A percentile compares a stretch with the other conserved stretches of the same genome.
Conservation (phyloP, 2,797 vertebrate genomes). For the Capromys pilorides region DNA sequence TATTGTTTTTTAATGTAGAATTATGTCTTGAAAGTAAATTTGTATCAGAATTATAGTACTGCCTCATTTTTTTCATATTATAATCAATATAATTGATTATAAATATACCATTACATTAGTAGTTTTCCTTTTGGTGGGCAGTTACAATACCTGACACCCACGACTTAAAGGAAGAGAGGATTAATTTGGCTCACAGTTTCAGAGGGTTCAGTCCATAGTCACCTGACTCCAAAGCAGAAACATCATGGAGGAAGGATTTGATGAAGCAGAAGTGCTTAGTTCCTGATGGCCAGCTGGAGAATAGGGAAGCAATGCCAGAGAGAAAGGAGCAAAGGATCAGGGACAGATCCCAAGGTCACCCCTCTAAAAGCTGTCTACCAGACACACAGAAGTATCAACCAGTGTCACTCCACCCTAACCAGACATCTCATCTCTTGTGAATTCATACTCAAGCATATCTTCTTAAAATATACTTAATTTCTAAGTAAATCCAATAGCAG, state of each 20-base stretch:
- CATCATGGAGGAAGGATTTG: neutral
- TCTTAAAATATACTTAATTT: neutral
- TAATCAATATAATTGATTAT: neutral
- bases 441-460: neutral
- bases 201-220: neutral
- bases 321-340: neutral
- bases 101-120: neutral
- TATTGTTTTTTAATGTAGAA: constrained; percentile 30
- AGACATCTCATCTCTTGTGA: neutral
- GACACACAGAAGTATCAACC: neutral
- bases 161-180: neutral
- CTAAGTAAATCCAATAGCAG: too few relatives aligned
- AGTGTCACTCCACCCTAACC: neutral
- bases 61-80: neutral
- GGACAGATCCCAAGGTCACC: neutral
- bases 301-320: neutral
- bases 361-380: neutral
- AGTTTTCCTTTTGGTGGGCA: neutral
- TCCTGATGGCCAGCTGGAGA: neutral
- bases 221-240: neutral
- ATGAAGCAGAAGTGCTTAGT: too few relatives aligned
- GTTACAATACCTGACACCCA: neutral
- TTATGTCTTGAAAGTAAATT: constrained; percentile 56
- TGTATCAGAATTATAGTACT: neutral
- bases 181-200: neutral